A percentile compares a stretch with the other conserved stretches of the same genome.
phyloP scores from a whole-genome alignment of 2,888 invertebrate genomes.

The Lithosia quadra region DNA sequence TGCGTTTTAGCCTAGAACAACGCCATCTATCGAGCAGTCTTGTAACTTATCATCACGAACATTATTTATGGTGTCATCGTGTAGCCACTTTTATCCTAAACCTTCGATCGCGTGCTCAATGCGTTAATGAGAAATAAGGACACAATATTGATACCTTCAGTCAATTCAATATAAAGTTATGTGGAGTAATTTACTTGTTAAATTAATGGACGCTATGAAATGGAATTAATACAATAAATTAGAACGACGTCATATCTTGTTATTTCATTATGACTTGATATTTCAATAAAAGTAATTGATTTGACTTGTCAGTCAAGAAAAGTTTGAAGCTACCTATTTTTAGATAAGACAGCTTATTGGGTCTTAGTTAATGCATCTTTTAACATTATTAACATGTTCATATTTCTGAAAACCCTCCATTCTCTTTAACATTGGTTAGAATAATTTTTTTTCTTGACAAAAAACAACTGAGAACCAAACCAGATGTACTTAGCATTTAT shows the following conservation, averaged over 20 bases:
- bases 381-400: not conserved
- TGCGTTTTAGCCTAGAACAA: not conserved
- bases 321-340: not conserved
- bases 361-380: not conserved
- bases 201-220: slow-evolving; percentile 12
- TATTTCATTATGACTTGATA: not conserved
- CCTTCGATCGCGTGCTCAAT: slow-evolving; percentile 46
- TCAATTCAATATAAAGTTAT: slow-evolving; percentile 32
- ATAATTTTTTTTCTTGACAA: not conserved
- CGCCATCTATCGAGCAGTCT: not conserved
- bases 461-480: not conserved
- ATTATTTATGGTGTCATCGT: slow-evolving; percentile 43
- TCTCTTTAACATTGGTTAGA: not conserved
- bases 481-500: not conserved
- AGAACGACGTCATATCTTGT: not conserved
- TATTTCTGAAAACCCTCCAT: not conserved
- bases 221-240: not conserved
- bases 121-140: slow-evolving; percentile 53
- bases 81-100: slow-evolving; percentile 59
- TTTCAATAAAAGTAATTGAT: not conserved
- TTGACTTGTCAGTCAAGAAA: not conserved
- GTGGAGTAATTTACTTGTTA: slow-evolving; percentile 17
- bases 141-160: slow-evolving; percentile 46
- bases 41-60: slow-evolving; percentile 15
- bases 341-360: not conserved